Conservation (phyloP, 2,888 invertebrate genomes). For the Ischnus inquisitorius region DNA sequence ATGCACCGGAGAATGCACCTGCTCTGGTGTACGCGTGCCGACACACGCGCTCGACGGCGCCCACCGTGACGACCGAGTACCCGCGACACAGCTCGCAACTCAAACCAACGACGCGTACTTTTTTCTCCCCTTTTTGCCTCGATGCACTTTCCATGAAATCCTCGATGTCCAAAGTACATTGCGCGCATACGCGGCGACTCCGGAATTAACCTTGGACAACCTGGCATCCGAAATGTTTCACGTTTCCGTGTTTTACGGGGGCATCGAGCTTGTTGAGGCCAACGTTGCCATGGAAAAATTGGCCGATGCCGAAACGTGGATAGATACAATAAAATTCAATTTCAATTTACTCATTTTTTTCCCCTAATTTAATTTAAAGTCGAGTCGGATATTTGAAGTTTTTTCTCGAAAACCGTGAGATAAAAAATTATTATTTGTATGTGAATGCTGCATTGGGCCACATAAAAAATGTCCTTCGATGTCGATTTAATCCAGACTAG, state of each 20-base stretch:
- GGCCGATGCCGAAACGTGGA: not conserved
- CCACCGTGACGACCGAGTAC: slow-evolving; percentile 64
- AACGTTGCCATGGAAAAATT: slow-evolving; percentile 15
- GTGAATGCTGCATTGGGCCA: not conserved
- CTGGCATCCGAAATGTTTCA: slow-evolving; percentile 16
- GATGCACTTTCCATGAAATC: not conserved
- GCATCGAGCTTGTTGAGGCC: not conserved
- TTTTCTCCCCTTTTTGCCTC: not conserved
- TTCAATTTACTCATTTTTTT: not conserved
- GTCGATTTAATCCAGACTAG: not conserved
- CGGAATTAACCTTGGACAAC: slow-evolving; percentile 4
- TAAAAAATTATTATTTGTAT: not conserved
- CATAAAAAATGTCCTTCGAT: not conserved
- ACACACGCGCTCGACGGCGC: slow-evolving; percentile 76
- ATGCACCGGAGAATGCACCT: slow-evolving; percentile 77
- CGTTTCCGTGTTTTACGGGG: slow-evolving; percentile 23
- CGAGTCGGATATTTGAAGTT: not conserved
- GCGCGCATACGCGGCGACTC: not conserved
- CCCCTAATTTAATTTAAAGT: not conserved
- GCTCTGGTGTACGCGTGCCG: slow-evolving; percentile 80
- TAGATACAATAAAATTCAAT: not conserved
- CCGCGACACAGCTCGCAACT: not conserved
- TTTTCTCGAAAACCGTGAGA: too few species aligned
- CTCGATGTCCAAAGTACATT: not conserved
- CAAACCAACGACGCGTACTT: not conserved